Evolutionary conservation across 2,888 invertebrate species (phyloP), one percentile per base, ranked within the genome.

Genomic region (Plebejus anna): DNA sequence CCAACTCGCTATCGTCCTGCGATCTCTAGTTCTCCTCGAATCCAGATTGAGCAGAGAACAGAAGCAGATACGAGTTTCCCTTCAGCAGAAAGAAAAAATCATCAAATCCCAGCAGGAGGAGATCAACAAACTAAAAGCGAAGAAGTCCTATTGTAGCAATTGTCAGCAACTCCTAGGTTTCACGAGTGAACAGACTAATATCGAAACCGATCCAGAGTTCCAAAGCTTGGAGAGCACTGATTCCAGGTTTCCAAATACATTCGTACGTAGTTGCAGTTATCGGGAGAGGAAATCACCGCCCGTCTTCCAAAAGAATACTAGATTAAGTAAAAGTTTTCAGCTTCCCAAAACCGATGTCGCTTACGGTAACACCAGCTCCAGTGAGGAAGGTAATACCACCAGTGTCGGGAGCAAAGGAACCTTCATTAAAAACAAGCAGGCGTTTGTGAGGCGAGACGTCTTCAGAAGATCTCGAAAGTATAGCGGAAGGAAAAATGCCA

Each of bases 31-130:
- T 66, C 94, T 96, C 66, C 94, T 97, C 75, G 97, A 97, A 87
- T 96, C 96, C 9, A 94, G 96, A 9, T 90, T 97, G 38, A 95
- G 95, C 75, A 95, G 96, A 84, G 97, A 97, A 86, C 96, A 97
- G 84, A 95, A 96, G 82, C 95, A 95, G 82, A 96, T 97, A 80
- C 94, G 95, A 78, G 95, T 95, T 77, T 94, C 96, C 75, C 91
- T 97, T 28, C 94, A 95, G 78, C 96, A 96, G 84, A 96, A 96
- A 85, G 97, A 97, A 84, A 95, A 95, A 83, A 95, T 96, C 73
- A 96, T 97, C 79, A 95, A 95, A 83, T 94, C 95, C 77, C 97
- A 97, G 84, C 95, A 95, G 82, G 94, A 95, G 80, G 96, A 97
- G 87, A 96, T 97, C 79, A 90, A 95, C 11, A 95, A 95, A 86